Evolutionary conservation across 2,113 vertebrate genomes (phyloP).

Genomic region (Accipiter virgatus): DNA sequence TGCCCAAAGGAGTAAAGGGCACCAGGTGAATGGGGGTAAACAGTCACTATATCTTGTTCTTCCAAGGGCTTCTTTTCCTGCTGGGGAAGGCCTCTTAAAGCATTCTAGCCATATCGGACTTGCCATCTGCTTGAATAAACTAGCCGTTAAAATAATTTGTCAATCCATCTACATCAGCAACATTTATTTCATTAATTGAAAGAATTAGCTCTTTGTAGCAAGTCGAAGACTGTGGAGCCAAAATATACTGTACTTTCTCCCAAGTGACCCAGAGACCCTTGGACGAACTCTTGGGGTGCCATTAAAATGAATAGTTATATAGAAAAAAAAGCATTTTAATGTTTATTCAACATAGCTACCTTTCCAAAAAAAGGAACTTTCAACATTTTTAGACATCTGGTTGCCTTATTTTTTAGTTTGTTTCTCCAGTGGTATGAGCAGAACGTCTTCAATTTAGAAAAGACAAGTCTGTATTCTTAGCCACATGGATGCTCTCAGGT

Average conservation of each 20-base stretch:
- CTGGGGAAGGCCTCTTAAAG: neutral
- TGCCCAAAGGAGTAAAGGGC: neutral
- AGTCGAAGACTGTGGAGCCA: slow-evolving; percentile 66
- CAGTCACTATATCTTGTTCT: neutral
- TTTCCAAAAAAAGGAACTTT: slow-evolving; percentile 59
- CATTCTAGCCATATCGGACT: neutral
- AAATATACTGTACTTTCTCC: slow-evolving; percentile 70
- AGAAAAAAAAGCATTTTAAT: slow-evolving; percentile 72
- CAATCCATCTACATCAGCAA: slow-evolving; percentile 63
- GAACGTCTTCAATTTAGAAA: slow-evolving; percentile 68
- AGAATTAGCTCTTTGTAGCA: slow-evolving; percentile 79
- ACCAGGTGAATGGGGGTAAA: neutral
- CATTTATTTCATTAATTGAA: slow-evolving; percentile 76
- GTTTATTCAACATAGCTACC: slow-evolving; percentile 73
- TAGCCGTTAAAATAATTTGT: slow-evolving; percentile 67
- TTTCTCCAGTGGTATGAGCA: slow-evolving; percentile 49
- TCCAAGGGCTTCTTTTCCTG: neutral
- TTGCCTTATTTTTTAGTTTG: slow-evolving; percentile 67
- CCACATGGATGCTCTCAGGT: slow-evolving; percentile 33
- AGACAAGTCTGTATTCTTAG: slow-evolving; percentile 15
- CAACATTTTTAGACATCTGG: slow-evolving; percentile 73
- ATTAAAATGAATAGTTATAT: slow-evolving; percentile 75
- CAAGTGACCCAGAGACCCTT: slow-evolving; percentile 75
- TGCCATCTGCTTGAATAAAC: slow-evolving; percentile 49
- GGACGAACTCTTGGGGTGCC: slow-evolving; percentile 76